phyloP scores from a whole-genome alignment of 2,888 invertebrate species.

The Volucella bombylans region DNA sequence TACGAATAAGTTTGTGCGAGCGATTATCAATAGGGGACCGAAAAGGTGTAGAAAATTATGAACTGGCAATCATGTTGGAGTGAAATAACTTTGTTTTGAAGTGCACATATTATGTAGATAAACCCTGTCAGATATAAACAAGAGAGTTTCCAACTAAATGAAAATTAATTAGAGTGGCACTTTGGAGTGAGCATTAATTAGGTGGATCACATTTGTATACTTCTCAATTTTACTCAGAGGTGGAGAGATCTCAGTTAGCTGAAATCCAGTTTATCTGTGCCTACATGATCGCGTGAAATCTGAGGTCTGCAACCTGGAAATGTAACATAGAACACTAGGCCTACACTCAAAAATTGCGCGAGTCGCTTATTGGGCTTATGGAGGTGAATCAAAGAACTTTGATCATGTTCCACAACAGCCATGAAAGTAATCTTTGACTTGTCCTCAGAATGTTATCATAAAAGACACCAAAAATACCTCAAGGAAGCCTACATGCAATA shows the following conservation, averaged over 20 bases:
- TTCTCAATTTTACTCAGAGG: constrained; percentile 1
- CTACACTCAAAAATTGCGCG: no score
- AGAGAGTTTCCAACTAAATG: constrained; percentile 15
- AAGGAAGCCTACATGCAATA: no score
- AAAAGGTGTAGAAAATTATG: constrained; percentile 24
- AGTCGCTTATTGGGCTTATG: no score
- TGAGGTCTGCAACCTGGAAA: no score
- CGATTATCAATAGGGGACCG: background rate
- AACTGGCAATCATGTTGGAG: constrained; percentile 32
- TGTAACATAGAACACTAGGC: no score
- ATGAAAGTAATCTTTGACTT: no score
- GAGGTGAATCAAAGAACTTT: no score
- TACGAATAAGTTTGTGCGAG: background rate
- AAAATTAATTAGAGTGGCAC: constrained; percentile 59
- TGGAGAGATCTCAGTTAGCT: background rate
- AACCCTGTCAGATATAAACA: constrained; percentile 18
- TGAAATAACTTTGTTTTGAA: constrained; percentile 47
- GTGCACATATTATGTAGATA: constrained; percentile 10
- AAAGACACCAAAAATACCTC: no score
- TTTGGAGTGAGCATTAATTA: constrained; percentile 8
- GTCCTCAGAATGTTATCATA: no score
- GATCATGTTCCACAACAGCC: no score
- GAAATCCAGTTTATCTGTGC: no score
- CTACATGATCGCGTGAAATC: no score
- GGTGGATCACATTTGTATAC: background rate